Percentiles rank a stretch among this genome's conserved stretches.
Conservation (phyloP, 2,888 invertebrate genomes). For the Agonopterix alstromeriana region DNA sequence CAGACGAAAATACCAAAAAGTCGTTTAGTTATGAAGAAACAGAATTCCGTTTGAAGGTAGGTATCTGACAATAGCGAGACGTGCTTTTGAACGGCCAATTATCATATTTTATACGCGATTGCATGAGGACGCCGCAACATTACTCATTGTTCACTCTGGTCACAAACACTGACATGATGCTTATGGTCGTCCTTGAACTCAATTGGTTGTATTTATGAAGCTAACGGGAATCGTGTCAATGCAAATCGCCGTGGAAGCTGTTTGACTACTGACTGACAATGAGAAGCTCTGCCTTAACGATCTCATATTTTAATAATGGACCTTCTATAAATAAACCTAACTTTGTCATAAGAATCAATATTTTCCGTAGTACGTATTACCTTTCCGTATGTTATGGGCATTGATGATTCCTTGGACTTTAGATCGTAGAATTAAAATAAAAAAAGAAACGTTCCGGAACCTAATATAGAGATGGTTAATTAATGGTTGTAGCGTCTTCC, state of each 20-base stretch:
- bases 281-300: conserved; percentile 13
- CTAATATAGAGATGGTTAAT: conserved; percentile 33
- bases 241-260: conserved; percentile 56
- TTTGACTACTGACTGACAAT: conserved; percentile 41
- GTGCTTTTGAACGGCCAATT: conserved; percentile 58
- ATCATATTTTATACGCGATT: conserved; percentile 69
- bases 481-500: conserved; percentile 32
- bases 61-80: conserved; percentile 31
- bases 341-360: no score
- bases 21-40: neutral
- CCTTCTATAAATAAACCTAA: no score
- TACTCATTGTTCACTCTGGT: conserved; percentile 73
- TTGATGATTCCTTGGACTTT: conserved; percentile 17
- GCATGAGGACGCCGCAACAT: conserved; percentile 64
- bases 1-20: conserved; percentile 5
- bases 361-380: no score
- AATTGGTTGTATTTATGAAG: conserved; percentile 67
- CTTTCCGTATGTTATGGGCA: no score
- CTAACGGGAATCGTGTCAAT: conserved; percentile 71
- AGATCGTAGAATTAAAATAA: conserved; percentile 12
- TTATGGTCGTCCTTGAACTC: conserved; percentile 72
- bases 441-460: conserved; percentile 31
- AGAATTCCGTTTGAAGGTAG: conserved; percentile 8
- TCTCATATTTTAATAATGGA: conserved; percentile 7
- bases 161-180: conserved; percentile 62